Evolutionary conservation across 2,113 vertebrate genomes (phyloP).

Genomic region (Benitochromis conjunctus): DNA sequence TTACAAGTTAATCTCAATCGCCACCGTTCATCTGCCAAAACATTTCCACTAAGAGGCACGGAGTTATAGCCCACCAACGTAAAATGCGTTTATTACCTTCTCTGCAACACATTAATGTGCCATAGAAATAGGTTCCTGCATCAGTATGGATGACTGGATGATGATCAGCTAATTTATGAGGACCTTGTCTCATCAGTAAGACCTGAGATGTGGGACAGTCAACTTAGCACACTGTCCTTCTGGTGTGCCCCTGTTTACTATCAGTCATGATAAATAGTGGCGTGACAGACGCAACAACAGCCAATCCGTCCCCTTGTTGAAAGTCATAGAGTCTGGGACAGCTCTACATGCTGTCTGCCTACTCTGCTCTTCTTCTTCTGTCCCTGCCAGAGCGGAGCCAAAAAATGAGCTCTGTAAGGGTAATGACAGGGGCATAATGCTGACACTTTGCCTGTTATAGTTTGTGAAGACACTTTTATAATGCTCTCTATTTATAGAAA

Average conservation of each 20-base stretch:
- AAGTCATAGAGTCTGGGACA: conserved; percentile 32
- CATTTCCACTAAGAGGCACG: conserved; percentile 15
- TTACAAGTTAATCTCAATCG: conserved; percentile 57
- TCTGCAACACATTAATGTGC: conserved; percentile 24
- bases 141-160: conserved; percentile 12
- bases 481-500: not conserved
- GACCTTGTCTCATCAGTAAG: conserved; percentile 33
- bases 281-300: conserved; percentile 29
- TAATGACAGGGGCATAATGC: not conserved
- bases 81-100: conserved; percentile 49
- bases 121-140: conserved; percentile 30
- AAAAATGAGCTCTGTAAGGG: not conserved
- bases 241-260: not conserved
- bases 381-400: not conserved
- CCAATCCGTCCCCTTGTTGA: conserved; percentile 54
- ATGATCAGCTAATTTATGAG: conserved; percentile 62
- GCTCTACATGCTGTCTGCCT: not conserved
- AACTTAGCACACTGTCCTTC: conserved; percentile 47
- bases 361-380: not conserved
- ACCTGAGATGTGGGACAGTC: not conserved
- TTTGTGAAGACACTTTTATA: not conserved
- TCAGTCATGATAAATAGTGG: conserved; percentile 55
- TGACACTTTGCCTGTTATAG: not conserved
- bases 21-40: conserved; percentile 29
- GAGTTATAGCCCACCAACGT: conserved; percentile 2